phyloP scores from a whole-genome alignment of 2,113 vertebrate genomes.

The Xenopus laevis region DNA sequence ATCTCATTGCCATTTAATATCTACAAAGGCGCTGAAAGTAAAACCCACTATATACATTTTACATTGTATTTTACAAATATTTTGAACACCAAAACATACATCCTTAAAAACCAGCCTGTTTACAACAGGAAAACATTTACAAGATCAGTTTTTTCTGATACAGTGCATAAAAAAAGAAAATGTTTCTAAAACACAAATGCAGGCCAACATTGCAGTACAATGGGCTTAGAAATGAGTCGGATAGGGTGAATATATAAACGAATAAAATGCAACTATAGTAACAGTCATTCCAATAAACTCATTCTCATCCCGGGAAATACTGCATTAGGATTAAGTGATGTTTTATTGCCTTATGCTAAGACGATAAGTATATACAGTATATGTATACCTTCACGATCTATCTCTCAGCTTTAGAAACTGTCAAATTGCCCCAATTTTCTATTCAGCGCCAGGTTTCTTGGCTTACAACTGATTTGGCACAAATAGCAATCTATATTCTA shows the following conservation, averaged over 20 bases:
- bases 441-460: no score
- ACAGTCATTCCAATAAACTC: conserved; percentile 54
- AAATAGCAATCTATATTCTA: no score
- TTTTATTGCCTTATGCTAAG: conserved; percentile 59
- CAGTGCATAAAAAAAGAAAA: conserved; percentile 65
- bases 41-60: conserved; percentile 88
- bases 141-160: conserved; percentile 68
- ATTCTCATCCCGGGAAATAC: conserved; percentile 63
- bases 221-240: conserved; percentile 58
- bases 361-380: no score
- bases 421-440: no score
- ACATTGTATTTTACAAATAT: conserved; percentile 73
- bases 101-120: conserved; percentile 77
- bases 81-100: conserved; percentile 78
- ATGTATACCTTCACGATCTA: no score
- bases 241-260: conserved; percentile 51
- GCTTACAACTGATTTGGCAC: no score
- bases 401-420: no score
- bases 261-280: conserved; percentile 54
- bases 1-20: conserved; percentile 77
- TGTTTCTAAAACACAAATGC: conserved; percentile 56
- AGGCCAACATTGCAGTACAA: conserved; percentile 64
- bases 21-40: conserved; percentile 80
- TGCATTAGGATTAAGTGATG: conserved; percentile 64
- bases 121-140: conserved; percentile 73